Percentiles rank a stretch among this genome's conserved stretches.
Evolutionary conservation across 2,888 invertebrate species (phyloP).

Genomic region (Chirona hameri): DNA sequence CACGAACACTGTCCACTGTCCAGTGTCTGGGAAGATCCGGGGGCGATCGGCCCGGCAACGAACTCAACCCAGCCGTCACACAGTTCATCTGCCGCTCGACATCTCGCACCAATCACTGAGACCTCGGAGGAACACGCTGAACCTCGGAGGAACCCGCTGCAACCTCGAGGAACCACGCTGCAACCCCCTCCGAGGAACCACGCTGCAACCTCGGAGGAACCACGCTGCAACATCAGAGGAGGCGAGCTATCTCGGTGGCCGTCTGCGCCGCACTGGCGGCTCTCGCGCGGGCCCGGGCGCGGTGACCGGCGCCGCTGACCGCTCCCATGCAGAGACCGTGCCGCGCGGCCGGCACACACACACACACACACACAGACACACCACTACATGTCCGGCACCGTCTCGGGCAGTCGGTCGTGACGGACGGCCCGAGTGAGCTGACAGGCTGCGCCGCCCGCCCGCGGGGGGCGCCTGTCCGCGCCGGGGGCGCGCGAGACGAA

Average conservation of each 20-base stretch:
- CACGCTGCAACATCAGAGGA: background rate
- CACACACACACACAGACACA: background rate
- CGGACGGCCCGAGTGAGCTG: background rate
- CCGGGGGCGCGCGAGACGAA: no score
- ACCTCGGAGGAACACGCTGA: no score
- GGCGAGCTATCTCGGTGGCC: background rate
- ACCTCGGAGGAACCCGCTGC: background rate
- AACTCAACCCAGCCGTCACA: no score
- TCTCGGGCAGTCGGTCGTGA: background rate
- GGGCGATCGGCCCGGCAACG: no score
- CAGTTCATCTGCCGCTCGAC: background rate
- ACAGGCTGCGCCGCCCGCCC: background rate
- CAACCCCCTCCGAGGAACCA: no score
- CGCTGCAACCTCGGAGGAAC: background rate
- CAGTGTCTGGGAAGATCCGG: no score
- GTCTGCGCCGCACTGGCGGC: background rate
- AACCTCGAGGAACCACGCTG: background rate
- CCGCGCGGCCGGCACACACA: background rate
- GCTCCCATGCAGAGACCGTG: background rate
- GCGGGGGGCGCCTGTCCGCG: no score
- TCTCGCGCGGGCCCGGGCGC: background rate
- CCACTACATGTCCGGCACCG: background rate
- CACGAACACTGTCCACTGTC: no score
- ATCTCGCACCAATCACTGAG: background rate
- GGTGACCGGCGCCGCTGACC: background rate